Evolutionary conservation across 2,113 vertebrate genomes (phyloP), one percentile per base, ranked within the genome.

Genomic region (Ochotona curzoniae): DNA sequence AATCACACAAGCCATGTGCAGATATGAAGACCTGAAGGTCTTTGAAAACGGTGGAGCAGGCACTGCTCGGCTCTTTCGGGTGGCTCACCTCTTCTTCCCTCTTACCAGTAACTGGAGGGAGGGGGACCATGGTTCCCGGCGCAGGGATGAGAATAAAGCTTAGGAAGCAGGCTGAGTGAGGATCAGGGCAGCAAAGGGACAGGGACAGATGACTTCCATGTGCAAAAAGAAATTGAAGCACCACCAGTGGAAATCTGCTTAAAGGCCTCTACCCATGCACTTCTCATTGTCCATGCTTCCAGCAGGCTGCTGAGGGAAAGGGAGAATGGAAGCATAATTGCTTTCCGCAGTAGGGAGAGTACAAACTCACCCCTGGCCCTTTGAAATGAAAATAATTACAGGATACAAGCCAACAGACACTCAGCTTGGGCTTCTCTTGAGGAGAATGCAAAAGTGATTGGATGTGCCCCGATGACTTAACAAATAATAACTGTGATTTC

Each of bases 191-290:
- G 30, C 9, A 32, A 0, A 21, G 21, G 64, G 38, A 87, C 70
- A 78, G 38, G 32, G 21, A 63, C 35, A 44, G 57, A 66, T 90
- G 26, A 23, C 18, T 54, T 51, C 69, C 74, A 8, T n/a, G 1
- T 78, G 83, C 76, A 63, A 67, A 82, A 94, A 60, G 26, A 51
- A 69, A 67, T 44, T 21, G 54, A 94, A 83, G 54, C 57, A 32
- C 26, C n/a, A 11, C 60, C 38, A 89, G 25, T 17, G 32, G 63
- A 21, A 12, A 13, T 87, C 63, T 66, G 11, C 21, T 10, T 61
- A 35, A 83, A 83, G 70, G 23, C 35, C 63, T 71, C 35, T 70
- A 30, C 67, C 76, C 49, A 5, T 21, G 66, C 64, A 17, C 87
- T 89, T 90, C 49, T 54, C 32, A 0, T 26, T 74, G 49, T 35